Evolutionary conservation across 2,797 vertebrate species (phyloP).

Genomic region (Tarsius wallacei): DNA sequence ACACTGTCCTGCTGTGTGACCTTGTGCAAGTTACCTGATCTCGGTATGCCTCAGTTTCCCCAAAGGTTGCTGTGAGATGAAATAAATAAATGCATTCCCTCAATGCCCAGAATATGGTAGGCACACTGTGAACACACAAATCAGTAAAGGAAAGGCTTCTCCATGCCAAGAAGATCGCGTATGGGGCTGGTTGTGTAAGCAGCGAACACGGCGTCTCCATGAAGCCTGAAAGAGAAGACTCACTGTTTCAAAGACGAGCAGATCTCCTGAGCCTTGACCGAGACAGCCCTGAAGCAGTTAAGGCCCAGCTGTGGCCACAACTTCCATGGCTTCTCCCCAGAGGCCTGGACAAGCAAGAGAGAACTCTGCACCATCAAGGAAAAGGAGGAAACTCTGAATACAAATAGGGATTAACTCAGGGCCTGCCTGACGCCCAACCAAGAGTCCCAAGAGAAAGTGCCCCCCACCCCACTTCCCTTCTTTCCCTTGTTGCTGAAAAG

Average conservation of each 20-base stretch:
- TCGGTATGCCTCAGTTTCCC: background rate
- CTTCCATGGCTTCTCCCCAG: background rate
- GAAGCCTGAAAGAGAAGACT: background rate
- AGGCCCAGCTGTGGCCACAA: background rate
- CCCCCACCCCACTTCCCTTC: accelerated
- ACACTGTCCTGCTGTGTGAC: background rate
- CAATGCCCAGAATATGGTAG: background rate
- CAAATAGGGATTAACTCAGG: background rate
- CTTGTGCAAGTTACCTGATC: background rate
- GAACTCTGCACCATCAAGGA: background rate
- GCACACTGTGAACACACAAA: too few species aligned
- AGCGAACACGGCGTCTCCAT: too few species aligned
- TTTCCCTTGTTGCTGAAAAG: background rate
- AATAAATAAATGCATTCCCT: accelerated
- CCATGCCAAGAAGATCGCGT: background rate
- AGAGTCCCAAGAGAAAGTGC: background rate
- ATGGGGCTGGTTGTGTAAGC: accelerated
- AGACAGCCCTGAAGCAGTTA: background rate
- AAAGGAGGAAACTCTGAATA: background rate
- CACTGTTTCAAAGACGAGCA: background rate
- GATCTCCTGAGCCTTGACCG: background rate
- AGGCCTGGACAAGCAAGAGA: background rate
- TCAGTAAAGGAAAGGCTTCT: background rate
- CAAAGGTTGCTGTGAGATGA: background rate
- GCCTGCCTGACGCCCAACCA: background rate